phyloP scores from a whole-genome alignment of 2,888 invertebrate genomes.

The Clistopyga incitator region DNA sequence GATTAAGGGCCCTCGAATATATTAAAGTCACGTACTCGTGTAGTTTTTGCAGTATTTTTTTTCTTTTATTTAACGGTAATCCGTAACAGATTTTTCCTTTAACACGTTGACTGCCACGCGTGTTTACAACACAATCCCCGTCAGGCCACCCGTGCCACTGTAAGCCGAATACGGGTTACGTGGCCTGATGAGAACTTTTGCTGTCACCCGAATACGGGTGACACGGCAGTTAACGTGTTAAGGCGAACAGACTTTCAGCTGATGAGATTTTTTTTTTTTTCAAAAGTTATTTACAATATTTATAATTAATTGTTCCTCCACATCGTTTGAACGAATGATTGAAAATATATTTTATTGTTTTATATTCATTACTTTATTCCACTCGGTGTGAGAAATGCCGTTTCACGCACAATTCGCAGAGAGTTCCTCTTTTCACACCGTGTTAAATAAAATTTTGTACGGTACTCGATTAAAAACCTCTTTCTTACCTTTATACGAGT shows the following conservation, averaged over 20 bases:
- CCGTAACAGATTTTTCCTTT: neutral
- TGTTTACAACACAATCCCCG: too few relatives aligned
- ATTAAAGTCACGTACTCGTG: slow-evolving; percentile 41
- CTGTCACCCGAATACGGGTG: too few relatives aligned
- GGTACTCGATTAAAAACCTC: too few relatives aligned
- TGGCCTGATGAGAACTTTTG: too few relatives aligned
- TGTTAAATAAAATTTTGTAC: neutral
- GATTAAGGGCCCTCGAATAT: slow-evolving; percentile 51
- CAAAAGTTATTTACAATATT: neutral
- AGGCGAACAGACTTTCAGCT: neutral
- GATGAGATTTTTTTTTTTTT: neutral
- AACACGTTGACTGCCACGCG: too few relatives aligned
- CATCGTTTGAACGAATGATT: neutral
- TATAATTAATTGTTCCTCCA: neutral
- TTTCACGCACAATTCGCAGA: too few relatives aligned
- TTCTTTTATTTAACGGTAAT: neutral
- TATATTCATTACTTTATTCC: neutral
- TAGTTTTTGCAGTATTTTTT: slow-evolving; percentile 22
- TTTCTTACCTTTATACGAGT: too few relatives aligned
- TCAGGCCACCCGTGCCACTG: too few relatives aligned
- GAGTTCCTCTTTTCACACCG: too few relatives aligned
- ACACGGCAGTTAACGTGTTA: too few relatives aligned
- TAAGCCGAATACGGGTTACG: too few relatives aligned
- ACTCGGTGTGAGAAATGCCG: too few relatives aligned
- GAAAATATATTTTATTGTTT: neutral